Evolutionary conservation across 1,140 invertebrate species (phyloP), one percentile per base, ranked within the genome.

Genomic region (Charaxes varanes): DNA sequence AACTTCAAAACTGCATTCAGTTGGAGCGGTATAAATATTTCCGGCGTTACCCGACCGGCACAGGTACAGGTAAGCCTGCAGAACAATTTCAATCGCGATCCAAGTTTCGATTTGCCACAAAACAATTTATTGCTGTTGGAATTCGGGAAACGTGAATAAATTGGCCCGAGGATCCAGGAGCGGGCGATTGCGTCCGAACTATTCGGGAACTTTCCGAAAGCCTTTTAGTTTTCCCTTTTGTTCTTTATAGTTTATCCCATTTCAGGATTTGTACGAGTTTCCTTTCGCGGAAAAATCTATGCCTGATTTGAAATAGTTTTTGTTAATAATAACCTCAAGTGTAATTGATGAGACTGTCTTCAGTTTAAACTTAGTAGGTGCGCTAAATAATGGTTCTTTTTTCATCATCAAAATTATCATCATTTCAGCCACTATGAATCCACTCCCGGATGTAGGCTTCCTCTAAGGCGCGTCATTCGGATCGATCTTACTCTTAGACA

Each of bases 81-180:
- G 31, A 53, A 53, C 44, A 48, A 53, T 53, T 53, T 48, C 50
- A 48, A 53, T 53, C 44, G 43, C 27, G 40, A 43, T 36, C 31
- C 28, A 8, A 43, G 26, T 47, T 47, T 37, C 35, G 35, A 42
- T 53, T 47, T 34, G 40, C 47, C 49, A 34, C 35, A 43, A 40
- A 53, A 43, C 44, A 43, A 53, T 48, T 53, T 48, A 48, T 48
- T 45, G 44, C 38, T 31, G 33, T 28, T 36, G 50, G 44, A 48
- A 53, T 53, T 43, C 40, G 34, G 34, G 23, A 40, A 43, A 37
- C 44, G 44, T 53, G 50, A 53, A 53, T 53, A 53, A 53, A 53
- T 53, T 53, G 50, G 45, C 40, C 34, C 24, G 40, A 43, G 32
- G 32, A 41, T 36, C 36, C 48, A 33, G 31, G 16, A 41, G 24